A percentile compares a stretch with the other conserved stretches of the same genome.
phyloP scores from a whole-genome alignment of 2,797 vertebrate species.

The Fistularia tabacaria region DNA sequence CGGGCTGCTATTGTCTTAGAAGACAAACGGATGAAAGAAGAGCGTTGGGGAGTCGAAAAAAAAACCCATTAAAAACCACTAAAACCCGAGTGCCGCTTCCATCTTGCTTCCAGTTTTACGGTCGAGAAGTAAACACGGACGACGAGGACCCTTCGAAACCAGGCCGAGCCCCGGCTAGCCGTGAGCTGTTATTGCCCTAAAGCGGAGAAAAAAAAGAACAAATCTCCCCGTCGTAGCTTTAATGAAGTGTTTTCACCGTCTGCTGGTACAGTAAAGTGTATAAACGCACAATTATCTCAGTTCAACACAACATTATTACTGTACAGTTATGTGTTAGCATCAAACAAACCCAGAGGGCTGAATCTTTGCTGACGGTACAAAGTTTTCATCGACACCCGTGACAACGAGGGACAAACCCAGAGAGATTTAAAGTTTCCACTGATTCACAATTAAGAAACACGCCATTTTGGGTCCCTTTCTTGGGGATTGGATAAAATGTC shows the following conservation, averaged over 20 bases:
- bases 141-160: no score
- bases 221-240: constrained; percentile 11
- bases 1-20: constrained; percentile 31
- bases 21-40: constrained; percentile 33
- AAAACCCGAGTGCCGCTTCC: constrained; percentile 1
- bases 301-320: constrained; percentile 19
- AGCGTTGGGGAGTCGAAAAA: no score
- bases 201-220: constrained; percentile 21
- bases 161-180: neutral
- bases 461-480: no score
- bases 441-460: no score
- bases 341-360: constrained; percentile 14
- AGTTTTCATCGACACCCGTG: neutral
- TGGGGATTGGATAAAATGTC: no score
- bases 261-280: constrained; percentile 11
- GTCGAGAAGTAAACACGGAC: constrained; percentile 36
- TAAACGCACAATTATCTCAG: constrained; percentile 25
- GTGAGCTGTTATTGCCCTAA: constrained; percentile 50
- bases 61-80: no score
- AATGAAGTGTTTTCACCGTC: neutral
- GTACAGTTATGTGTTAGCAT: constrained; percentile 19
- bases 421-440: no score
- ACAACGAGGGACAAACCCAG: constrained; percentile 12
- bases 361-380: neutral
- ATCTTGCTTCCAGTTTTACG: constrained; percentile 46